Base-by-base conservation (phyloP, 1,140 invertebrate genomes). In the Drosophila pseudoananassae region DNA sequence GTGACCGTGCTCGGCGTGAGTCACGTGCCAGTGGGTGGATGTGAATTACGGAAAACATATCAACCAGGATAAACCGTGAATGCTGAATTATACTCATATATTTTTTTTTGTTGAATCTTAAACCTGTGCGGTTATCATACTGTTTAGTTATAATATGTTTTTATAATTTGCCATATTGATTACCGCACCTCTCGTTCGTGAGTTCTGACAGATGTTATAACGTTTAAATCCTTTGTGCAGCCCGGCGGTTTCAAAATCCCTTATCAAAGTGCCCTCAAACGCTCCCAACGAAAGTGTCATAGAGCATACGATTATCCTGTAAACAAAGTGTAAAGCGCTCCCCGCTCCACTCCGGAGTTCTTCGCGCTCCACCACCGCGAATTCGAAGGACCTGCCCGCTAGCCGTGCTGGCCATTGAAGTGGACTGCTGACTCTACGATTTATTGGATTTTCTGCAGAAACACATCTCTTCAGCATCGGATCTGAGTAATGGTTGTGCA, bases 241-340 rank as follows among this genome's bases (percentile, higher is more conserved):
- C 52, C 47, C 57, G 70, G 51, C 59, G 59, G 72, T 79, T 78
- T 74, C 57, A 75, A 75, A 79, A 57, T 78, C 76, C 65, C 53
- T 68, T 64, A 55, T 49, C 25, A 70, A 55, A 49, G 70, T 78
- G 76, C 51, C 52, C 53, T 54, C 53, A 57, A 75, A 75, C 73
- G 52, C 72, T 64, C 56, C 52, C 58, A 79, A 75, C 46, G 75
- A 88, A 88, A 87, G 82, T 87, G 82, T 87, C 82, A 83, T 88
- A 85, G 88, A 87, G 85, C 72, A 83, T 76, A 75, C 78, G 82
- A 87, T 87, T 87, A 87, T 87, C 83, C 82, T 88, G 82, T 87
- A 87, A 87, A 88, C 82, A 88, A 87, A 88, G 83, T 87, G 82
- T 87, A 87, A 84, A 84, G 83, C 82, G 82, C 69, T 61, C 51